Evolutionary conservation across 1,140 invertebrate genomes (phyloP).

Genomic region (Ephestia elutella): DNA sequence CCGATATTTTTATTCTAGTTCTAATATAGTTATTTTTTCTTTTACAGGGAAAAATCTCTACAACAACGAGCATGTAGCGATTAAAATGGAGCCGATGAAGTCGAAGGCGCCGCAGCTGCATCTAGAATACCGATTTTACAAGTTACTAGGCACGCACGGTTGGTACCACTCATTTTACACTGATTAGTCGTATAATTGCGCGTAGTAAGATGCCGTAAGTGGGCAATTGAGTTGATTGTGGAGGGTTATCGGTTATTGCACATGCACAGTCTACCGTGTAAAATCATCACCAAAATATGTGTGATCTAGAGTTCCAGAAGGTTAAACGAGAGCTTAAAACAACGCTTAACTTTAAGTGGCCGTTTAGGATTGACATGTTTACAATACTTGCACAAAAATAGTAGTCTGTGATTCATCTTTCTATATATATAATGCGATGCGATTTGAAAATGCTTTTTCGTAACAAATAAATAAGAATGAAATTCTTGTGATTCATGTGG

Average conservation of each 20-base stretch:
- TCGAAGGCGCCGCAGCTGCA: conserved; percentile 99
- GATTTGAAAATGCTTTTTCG: too few relatives aligned
- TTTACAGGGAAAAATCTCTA: conserved; percentile 98
- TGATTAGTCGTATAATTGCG: neutral
- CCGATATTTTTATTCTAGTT: neutral
- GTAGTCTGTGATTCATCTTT: too few relatives aligned
- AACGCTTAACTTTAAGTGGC: too few relatives aligned
- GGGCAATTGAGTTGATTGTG: neutral
- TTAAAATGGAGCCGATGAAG: conserved; percentile 99
- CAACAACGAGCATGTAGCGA: conserved; percentile 99
- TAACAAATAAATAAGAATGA: too few relatives aligned
- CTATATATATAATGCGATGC: too few relatives aligned
- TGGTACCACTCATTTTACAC: conserved; percentile 52
- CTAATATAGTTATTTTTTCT: conserved; percentile 47
- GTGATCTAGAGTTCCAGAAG: neutral
- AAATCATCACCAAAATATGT: neutral
- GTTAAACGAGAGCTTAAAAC: too few relatives aligned
- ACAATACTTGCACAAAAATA: too few relatives aligned
- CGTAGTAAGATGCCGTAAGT: neutral
- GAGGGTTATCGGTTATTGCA: neutral
- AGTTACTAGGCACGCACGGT: conserved; percentile 97
- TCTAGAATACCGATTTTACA: conserved; percentile 99
- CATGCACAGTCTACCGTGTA: neutral
- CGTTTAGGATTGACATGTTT: too few relatives aligned
- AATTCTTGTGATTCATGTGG: too few relatives aligned